Evolutionary conservation across 2,113 vertebrate genomes (phyloP).

Genomic region (Xiphophorus maculatus): DNA sequence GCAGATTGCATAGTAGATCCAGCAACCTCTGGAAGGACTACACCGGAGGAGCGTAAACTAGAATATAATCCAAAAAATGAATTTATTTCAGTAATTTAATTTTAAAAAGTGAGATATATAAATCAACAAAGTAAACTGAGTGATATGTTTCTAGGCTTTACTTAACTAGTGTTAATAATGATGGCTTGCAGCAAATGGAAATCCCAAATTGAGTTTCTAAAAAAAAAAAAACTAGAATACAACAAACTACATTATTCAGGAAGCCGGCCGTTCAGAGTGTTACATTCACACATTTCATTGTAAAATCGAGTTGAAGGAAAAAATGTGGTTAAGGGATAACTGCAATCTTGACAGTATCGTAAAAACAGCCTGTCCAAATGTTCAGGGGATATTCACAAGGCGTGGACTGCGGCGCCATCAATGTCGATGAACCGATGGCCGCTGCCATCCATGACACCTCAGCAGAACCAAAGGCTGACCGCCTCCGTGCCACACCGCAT

Average conservation of each 20-base stretch:
- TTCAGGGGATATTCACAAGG: no score
- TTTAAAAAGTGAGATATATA: not conserved
- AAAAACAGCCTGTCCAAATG: no score
- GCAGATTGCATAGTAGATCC: not conserved
- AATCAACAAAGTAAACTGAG: not conserved
- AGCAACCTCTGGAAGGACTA: not conserved
- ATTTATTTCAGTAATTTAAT: no score
- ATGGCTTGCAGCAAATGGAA: not conserved
- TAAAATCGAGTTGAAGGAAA: not conserved
- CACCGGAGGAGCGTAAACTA: not conserved
- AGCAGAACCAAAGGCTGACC: no score
- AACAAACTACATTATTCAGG: not conserved
- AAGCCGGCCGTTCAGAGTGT: not conserved
- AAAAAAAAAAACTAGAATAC: no score
- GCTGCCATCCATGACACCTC: no score
- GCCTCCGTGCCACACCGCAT: no score
- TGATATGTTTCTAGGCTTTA: not conserved
- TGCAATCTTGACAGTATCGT: no score
- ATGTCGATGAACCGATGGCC: no score
- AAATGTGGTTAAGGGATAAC: not conserved
- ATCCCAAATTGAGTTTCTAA: no score
- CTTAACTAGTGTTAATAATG: not conserved
- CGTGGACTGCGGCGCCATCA: no score
- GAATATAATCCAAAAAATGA: not conserved
- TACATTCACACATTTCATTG: not conserved